Percentiles rank a stretch among this genome's conserved stretches.
These are phyloP conservation scores for Halyomorpha halys DNA, from an alignment of 1,140 invertebrate genomes.

Conservation along the genomic window DNA sequence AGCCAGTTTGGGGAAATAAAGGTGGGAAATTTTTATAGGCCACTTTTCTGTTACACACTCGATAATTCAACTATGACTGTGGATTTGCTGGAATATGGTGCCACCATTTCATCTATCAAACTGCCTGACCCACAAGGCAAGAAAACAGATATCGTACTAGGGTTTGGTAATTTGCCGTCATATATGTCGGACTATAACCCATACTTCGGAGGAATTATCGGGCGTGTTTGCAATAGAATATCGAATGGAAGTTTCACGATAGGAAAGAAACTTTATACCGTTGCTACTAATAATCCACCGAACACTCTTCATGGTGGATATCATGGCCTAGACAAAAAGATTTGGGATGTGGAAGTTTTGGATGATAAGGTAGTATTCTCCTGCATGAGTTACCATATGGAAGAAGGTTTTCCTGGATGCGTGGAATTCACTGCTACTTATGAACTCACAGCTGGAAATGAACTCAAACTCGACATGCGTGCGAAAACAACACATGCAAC, in stretches of 20 bases:
- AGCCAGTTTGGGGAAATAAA: neutral
- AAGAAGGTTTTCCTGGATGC: conserved; percentile 80
- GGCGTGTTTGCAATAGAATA: conserved; percentile 80
- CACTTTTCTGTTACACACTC: conserved; percentile 42
- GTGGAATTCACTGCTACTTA: conserved; percentile 57
- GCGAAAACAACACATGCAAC: conserved; percentile 66
- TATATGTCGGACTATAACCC: conserved; percentile 41
- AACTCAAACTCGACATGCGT: conserved; percentile 57
- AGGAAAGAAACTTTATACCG: conserved; percentile 52
- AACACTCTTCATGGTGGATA: conserved; percentile 74
- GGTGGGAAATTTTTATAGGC: conserved; percentile 13
- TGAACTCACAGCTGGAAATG: conserved; percentile 57
- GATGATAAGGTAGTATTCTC: conserved; percentile 49
- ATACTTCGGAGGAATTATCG: conserved; percentile 81
- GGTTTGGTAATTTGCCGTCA: conserved; percentile 62
- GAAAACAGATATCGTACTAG: conserved; percentile 60
- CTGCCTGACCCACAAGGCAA: conserved; percentile 58
- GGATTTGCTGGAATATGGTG: conserved; percentile 62
- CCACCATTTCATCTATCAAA: conserved; percentile 60
- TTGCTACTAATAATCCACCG: conserved; percentile 63
- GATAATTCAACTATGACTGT: conserved; percentile 46
- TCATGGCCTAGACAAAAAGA: conserved; percentile 66
- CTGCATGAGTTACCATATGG: conserved; percentile 62
- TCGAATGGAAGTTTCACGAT: conserved; percentile 55
- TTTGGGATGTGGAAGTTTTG: conserved; percentile 41